Evolutionary conservation across 2,113 vertebrate species (phyloP).

Genomic region (Actinemys pallida): DNA sequence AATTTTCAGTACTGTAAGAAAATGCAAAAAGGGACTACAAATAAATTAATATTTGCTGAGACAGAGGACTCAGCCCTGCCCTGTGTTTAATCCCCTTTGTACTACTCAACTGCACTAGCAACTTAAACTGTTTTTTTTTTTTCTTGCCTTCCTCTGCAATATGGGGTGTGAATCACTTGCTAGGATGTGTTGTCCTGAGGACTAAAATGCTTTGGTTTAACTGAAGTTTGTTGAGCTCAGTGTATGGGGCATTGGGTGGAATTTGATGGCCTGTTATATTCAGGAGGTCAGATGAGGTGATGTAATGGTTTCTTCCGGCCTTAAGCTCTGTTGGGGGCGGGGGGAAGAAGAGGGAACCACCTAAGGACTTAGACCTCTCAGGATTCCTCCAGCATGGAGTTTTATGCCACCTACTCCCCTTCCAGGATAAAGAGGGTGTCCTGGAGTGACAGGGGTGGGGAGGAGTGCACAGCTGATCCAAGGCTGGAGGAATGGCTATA

Average conservation of each 20-base stretch:
- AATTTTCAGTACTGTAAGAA: neutral
- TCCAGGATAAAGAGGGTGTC: conserved; percentile 18
- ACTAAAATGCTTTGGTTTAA: neutral
- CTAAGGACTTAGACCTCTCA: conserved; percentile 42
- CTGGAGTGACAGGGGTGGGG: neutral
- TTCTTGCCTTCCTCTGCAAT: neutral
- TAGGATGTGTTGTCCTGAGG: neutral
- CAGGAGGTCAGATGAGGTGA: neutral
- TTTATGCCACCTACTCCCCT: conserved; percentile 24
- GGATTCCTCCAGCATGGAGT: conserved; percentile 51
- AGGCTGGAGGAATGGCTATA: conserved; percentile 47
- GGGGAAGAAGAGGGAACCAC: neutral
- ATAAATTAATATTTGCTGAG: conserved; percentile 53
- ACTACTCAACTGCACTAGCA: conserved; percentile 46
- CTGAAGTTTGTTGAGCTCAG: neutral
- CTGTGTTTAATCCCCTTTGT: conserved; percentile 47
- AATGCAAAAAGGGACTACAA: conserved; percentile 36
- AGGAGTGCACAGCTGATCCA: neutral
- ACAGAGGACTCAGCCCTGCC: neutral
- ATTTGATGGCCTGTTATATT: neutral
- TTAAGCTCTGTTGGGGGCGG: neutral
- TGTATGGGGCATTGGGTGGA: neutral
- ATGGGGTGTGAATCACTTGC: neutral
- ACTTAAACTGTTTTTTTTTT: neutral
- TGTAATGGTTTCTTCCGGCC: neutral